Percentiles rank a stretch among this genome's conserved stretches.
Evolutionary conservation across 1,140 invertebrate species (phyloP).

Genomic region (Parapsyche elsis): DNA sequence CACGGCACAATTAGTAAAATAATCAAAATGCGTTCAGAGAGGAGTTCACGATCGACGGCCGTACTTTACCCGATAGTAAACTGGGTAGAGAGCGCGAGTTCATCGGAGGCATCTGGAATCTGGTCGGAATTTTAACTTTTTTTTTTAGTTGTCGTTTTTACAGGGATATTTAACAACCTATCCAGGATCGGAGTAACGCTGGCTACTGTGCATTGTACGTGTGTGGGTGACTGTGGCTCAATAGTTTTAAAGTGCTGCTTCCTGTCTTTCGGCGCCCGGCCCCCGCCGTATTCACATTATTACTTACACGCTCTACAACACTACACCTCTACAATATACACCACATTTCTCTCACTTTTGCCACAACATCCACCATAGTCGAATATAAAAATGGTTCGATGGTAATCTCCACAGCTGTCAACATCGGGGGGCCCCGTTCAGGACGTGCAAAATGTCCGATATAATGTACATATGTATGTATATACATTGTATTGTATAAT

Average conservation of each 20-base stretch:
- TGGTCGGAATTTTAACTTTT: no score
- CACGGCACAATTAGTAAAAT: no score
- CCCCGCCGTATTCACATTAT: background rate
- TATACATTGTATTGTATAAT: background rate
- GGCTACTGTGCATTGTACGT: background rate
- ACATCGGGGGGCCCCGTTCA: no score
- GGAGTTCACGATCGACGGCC: no score
- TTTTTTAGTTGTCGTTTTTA: background rate
- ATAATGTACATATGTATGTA: background rate
- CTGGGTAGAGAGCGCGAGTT: no score
- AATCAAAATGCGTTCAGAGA: no score
- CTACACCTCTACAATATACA: background rate
- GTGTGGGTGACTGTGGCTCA: constrained; percentile 9
- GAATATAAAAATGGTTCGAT: no score
- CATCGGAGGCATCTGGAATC: no score
- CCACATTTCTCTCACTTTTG: background rate
- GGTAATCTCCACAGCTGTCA: no score
- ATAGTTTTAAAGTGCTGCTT: constrained; percentile 39
- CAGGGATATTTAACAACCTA: background rate
- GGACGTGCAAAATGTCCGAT: no score
- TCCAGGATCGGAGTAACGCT: background rate
- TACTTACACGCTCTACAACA: background rate
- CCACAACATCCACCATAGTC: no score
- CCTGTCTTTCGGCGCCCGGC: constrained; percentile 33
- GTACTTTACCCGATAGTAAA: no score